Evolutionary conservation across 2,888 invertebrate genomes (phyloP).

Genomic region (Dorcus hopei): DNA sequence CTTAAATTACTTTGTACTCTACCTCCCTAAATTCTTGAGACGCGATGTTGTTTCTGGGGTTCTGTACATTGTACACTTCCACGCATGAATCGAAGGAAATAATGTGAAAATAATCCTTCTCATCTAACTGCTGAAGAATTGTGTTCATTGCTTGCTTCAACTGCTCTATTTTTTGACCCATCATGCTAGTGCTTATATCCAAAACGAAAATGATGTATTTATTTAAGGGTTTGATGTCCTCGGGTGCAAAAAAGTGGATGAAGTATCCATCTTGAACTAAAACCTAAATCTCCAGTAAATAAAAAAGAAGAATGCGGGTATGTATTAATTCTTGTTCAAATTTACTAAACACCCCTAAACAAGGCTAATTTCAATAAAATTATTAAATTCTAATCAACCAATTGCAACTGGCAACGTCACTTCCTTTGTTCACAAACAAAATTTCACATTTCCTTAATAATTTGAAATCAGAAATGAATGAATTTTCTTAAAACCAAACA

Average conservation of each 20-base stretch:
- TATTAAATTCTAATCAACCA: too few species aligned
- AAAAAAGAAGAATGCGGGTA: too few species aligned
- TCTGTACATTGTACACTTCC: constrained; percentile 52
- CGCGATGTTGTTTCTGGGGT: not conserved
- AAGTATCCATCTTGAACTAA: constrained; percentile 69
- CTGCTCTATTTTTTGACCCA: constrained; percentile 63
- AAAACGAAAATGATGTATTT: constrained; percentile 72
- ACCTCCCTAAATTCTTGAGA: not conserved
- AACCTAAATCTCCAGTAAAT: constrained; percentile 42
- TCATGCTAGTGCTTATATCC: constrained; percentile 75
- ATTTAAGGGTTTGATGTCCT: constrained; percentile 55
- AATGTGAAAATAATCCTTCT: constrained; percentile 65
- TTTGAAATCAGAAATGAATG: too few species aligned
- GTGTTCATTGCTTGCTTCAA: constrained; percentile 65
- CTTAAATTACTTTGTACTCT: not conserved
- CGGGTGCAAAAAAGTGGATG: constrained; percentile 72
- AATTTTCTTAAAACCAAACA: too few species aligned
- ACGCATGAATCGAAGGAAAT: constrained; percentile 61
- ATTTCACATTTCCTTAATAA: too few species aligned
- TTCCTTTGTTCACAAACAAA: too few species aligned
- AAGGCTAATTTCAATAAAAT: too few species aligned
- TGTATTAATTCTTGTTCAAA: too few species aligned
- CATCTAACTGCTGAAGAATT: constrained; percentile 62
- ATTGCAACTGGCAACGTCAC: too few species aligned
- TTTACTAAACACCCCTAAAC: too few species aligned